Conservation (phyloP, 92 coral and sea anemone genomes). For the Metridium senile region DNA sequence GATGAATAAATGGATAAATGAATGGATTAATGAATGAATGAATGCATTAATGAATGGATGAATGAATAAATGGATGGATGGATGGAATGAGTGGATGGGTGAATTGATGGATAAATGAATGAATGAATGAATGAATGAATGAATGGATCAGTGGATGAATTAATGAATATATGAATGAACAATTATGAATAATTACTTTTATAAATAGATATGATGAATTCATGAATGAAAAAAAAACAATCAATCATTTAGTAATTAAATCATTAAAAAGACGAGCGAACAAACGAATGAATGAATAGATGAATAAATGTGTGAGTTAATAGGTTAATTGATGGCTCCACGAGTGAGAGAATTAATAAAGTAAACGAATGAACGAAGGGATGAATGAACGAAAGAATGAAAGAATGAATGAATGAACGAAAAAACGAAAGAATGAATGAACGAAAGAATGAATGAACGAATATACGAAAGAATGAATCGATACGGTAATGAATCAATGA, state of each 20-base stretch:
- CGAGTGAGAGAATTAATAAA: neutral
- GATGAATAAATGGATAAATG: neutral
- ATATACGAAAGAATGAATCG: neutral
- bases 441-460: neutral
- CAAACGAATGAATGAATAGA: neutral
- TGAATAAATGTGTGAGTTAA: neutral
- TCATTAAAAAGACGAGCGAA: too few relatives aligned
- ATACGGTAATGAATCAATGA: neutral
- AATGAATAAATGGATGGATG: neutral
- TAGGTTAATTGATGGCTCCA: neutral
- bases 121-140: slow-evolving; percentile 13
- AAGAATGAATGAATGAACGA: neutral
- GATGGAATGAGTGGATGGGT: neutral
- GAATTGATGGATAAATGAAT: slow-evolving; percentile 1
- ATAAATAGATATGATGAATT: too few relatives aligned
- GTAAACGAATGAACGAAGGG: slow-evolving; percentile 1
- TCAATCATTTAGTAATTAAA: too few relatives aligned
- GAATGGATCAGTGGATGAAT: neutral
- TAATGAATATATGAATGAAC: too few relatives aligned
- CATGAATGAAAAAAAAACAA: too few relatives aligned
- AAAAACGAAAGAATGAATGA: neutral
- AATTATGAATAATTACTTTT: too few relatives aligned
- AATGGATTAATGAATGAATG: neutral
- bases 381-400: neutral
- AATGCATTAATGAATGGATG: neutral